These are phyloP conservation scores for Mystacides longicornis DNA, from an alignment of 2,888 invertebrate species.

Conservation along the genomic window DNA sequence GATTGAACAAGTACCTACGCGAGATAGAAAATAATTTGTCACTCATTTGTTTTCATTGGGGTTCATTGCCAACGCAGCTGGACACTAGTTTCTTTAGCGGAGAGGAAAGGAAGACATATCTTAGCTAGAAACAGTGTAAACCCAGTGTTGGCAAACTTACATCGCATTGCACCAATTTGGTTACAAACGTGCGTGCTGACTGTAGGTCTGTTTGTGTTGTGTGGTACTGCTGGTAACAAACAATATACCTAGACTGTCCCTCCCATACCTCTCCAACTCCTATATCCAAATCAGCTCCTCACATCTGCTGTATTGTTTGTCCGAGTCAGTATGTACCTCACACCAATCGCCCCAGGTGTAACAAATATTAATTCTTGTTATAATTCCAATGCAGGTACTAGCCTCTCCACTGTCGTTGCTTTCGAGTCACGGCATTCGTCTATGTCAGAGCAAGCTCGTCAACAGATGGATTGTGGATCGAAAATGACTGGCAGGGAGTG, in stretches of 20 bases:
- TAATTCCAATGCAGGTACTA: conserved; percentile 9
- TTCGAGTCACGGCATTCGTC: conserved; percentile 5
- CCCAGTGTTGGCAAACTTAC: conserved; percentile 16
- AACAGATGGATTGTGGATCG: conserved; percentile 9
- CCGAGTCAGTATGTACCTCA: background rate
- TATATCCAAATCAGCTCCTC: background rate
- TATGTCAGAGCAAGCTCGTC: background rate
- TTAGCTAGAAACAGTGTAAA: conserved; percentile 40
- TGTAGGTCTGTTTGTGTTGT: conserved; percentile 26
- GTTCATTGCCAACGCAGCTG: conserved; percentile 38
- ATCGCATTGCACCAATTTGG: conserved; percentile 7
- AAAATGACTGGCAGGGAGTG: conserved; percentile 10
- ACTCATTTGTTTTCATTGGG: conserved; percentile 16
- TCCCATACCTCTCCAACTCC: background rate
- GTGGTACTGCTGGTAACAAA: background rate
- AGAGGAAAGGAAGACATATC: background rate
- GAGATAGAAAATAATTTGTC: conserved; percentile 17
- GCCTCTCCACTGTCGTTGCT: conserved; percentile 10
- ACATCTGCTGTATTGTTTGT: background rate
- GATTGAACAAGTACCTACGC: conserved; percentile 17
- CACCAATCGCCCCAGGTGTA: conserved; percentile 10
- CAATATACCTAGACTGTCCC: background rate
- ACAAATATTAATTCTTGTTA: background rate
- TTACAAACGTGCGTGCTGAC: conserved; percentile 32
- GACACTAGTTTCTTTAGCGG: conserved; percentile 39